Evolutionary conservation across 2,797 vertebrate species (phyloP).

Genomic region (Erethizon dorsatum): DNA sequence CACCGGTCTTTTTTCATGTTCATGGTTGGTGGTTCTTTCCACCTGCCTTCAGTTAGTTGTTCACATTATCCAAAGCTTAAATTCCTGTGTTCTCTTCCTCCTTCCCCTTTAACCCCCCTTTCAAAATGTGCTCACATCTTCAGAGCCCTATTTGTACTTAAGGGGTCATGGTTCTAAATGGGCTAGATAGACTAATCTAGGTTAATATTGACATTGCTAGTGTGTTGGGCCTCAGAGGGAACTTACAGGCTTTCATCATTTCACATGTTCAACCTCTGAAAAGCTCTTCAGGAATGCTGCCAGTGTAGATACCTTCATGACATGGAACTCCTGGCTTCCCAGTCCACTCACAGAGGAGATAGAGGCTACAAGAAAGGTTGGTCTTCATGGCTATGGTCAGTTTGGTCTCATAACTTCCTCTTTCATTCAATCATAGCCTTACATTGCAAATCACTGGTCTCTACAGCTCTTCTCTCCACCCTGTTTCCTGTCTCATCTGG

Average conservation of each 20-base stretch:
- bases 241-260: constrained; percentile 76
- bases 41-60: neutral
- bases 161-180: constrained; percentile 70
- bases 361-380: neutral
- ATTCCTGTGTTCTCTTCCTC: constrained; percentile 50
- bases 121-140: constrained; percentile 38
- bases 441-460: constrained; percentile 41
- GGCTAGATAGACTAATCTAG: constrained; percentile 73
- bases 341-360: neutral
- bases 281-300: constrained; percentile 73
- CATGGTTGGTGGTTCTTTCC: neutral
- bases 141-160: constrained; percentile 43
- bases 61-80: neutral
- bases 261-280: constrained; percentile 63
- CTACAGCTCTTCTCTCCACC: constrained; percentile 58
- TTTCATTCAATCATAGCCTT: constrained; percentile 15
- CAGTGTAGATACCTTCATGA: constrained; percentile 33
- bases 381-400: neutral
- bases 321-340: neutral
- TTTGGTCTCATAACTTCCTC: neutral
- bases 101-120: constrained; percentile 1
- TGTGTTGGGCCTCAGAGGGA: constrained; percentile 63
- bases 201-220: constrained; percentile 82
- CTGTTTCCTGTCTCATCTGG: constrained; percentile 76
- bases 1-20: neutral